Conservation (phyloP, 2,888 invertebrate species). For the Didymodactylos carnosus region DNA sequence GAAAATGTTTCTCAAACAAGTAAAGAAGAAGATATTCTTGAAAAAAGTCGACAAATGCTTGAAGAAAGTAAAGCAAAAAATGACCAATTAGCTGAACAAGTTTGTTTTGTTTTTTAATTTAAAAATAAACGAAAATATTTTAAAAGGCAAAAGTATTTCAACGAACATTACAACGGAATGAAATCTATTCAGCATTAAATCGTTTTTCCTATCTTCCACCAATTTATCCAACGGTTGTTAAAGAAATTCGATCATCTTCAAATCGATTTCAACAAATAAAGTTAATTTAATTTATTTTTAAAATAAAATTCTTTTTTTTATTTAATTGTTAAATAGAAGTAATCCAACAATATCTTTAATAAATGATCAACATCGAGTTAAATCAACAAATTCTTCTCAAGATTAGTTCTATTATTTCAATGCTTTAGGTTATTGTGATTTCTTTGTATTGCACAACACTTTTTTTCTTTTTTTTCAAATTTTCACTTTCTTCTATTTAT, state of each 20-base stretch:
- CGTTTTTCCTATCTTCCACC: background rate
- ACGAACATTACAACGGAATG: background rate
- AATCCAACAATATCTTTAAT: background rate
- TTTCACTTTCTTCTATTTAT: background rate
- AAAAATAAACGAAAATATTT: background rate
- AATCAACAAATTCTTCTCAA: background rate
- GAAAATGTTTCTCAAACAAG: background rate
- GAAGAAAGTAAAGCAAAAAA: background rate
- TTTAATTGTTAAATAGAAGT: background rate
- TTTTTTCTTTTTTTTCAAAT: background rate
- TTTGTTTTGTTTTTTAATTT: background rate
- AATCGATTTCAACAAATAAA: background rate
- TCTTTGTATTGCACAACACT: background rate
- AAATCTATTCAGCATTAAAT: background rate
- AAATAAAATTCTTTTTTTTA: background rate
- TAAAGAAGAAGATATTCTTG: background rate
- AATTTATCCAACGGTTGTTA: background rate
- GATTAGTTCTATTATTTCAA: background rate
- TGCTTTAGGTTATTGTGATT: background rate
- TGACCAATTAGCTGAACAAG: constrained; percentile 1
- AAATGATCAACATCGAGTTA: background rate
- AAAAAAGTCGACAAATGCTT: constrained; percentile 1
- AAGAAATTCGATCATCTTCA: background rate
- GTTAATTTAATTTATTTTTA: background rate
- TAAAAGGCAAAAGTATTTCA: background rate